Evolutionary conservation across 2,113 vertebrate genomes (phyloP).

Genomic region (Chiloscyllium plagiosum): DNA sequence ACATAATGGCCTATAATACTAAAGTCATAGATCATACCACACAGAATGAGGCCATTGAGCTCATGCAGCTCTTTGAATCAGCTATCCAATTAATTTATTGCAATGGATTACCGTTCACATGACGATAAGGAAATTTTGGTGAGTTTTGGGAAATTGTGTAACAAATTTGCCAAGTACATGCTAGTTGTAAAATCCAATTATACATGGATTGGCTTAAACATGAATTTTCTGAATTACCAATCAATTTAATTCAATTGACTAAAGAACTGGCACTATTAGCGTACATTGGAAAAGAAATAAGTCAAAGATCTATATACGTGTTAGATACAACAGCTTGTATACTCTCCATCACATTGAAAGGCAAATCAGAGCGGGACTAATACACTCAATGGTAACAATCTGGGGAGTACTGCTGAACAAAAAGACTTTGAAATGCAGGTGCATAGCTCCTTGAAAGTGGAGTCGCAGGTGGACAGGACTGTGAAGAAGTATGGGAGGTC

Average conservation of each 20-base stretch:
- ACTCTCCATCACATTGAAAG: background rate
- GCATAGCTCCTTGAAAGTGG: too few species aligned
- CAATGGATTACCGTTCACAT: background rate
- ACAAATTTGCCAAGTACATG: background rate
- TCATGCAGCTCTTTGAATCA: background rate
- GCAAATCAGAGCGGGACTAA: background rate
- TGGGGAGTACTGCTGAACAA: too few species aligned
- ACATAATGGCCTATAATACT: background rate
- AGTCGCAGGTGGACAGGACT: too few species aligned
- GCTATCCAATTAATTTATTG: background rate
- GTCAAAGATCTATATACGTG: background rate
- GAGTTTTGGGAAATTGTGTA: background rate
- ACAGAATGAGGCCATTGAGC: background rate
- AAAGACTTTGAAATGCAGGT: too few species aligned
- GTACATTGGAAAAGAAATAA: background rate
- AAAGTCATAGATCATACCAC: background rate
- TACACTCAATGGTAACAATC: too few species aligned
- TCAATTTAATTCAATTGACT: background rate
- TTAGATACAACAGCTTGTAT: background rate
- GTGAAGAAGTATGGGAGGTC: too few species aligned
- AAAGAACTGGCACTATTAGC: background rate
- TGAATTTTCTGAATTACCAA: background rate
- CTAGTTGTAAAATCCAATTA: background rate
- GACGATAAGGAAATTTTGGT: background rate
- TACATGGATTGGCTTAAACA: background rate